phyloP scores from a whole-genome alignment of 1,140 invertebrate genomes.

The Drosophila ercepeae region DNA sequence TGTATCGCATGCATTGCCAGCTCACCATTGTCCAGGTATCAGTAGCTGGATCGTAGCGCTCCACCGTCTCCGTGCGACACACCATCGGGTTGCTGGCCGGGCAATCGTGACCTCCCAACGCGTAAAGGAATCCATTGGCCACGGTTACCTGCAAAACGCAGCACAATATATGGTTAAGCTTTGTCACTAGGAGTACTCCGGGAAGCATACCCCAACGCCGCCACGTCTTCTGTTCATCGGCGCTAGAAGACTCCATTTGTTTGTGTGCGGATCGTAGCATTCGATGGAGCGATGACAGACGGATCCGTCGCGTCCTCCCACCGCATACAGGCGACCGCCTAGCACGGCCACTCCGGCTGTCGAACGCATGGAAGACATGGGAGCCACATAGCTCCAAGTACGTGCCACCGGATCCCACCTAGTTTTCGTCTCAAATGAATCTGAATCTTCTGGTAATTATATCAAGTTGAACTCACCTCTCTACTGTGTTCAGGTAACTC shows the following conservation, averaged over 20 bases:
- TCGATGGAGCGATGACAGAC: conserved; percentile 96
- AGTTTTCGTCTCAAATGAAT: neutral
- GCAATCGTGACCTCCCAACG: conserved; percentile 95
- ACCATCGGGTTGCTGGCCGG: conserved; percentile 92
- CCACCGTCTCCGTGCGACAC: conserved; percentile 94
- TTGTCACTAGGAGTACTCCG: neutral
- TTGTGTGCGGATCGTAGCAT: conserved; percentile 95
- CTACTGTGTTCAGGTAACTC: conserved; percentile 97
- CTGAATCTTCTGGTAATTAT: neutral
- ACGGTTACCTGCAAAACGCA: conserved; percentile 87
- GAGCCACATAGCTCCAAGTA: conserved; percentile 94
- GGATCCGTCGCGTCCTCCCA: conserved; percentile 96
- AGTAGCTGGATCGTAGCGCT: conserved; percentile 92
- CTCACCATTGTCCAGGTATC: conserved; percentile 94
- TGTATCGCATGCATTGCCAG: neutral
- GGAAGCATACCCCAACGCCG: conserved; percentile 89
- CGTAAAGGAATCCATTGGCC: conserved; percentile 92
- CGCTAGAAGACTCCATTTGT: conserved; percentile 94
- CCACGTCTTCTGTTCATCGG: conserved; percentile 95
- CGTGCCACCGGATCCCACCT: conserved; percentile 94
- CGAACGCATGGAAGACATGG: conserved; percentile 93
- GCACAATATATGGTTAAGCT: neutral
- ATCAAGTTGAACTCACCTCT: conserved; percentile 85
- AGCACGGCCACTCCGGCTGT: conserved; percentile 96
- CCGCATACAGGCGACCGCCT: conserved; percentile 93